Percentiles rank a stretch among this genome's conserved stretches.
These are phyloP conservation scores for Ips typographus DNA, from an alignment of 1,140 invertebrate species.

Conservation along the genomic window DNA sequence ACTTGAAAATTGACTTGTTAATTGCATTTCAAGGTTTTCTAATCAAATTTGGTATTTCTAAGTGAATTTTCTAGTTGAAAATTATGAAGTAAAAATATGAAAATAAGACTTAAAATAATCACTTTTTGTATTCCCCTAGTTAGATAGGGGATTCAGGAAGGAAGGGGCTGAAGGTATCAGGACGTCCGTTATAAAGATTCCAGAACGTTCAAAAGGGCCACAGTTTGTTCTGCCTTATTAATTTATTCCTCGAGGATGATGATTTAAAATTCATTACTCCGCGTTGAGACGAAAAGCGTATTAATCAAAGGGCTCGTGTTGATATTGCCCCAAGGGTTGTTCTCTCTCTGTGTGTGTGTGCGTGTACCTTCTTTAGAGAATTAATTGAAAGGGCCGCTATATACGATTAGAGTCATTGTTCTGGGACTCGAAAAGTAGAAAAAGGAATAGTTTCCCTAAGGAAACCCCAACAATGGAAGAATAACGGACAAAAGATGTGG, in stretches of 20 bases:
- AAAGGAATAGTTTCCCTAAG: not conserved
- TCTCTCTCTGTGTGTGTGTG: not conserved
- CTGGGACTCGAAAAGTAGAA: not conserved
- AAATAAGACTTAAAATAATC: no score
- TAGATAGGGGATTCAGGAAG: no score
- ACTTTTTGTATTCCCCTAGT: no score
- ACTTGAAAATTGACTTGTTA: no score
- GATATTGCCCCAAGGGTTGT: not conserved
- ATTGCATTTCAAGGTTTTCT: no score
- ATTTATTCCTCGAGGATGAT: slow-evolving; percentile 22
- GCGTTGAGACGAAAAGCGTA: slow-evolving; percentile 11
- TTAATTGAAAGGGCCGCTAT: not conserved
- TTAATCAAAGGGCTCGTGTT: slow-evolving; percentile 15
- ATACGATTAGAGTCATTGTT: not conserved
- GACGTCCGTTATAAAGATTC: no score
- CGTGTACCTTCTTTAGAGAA: not conserved
- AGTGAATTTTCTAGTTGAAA: no score
- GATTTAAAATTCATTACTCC: slow-evolving; percentile 24
- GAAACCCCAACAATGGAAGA: slow-evolving; percentile 6
- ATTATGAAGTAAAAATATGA: no score
- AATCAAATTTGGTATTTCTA: no score
- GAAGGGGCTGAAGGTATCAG: not conserved
- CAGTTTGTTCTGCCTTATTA: slow-evolving; percentile 28
- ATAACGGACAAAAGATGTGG: slow-evolving; percentile 9
- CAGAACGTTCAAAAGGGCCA: not conserved